These are phyloP conservation scores for Parapristionchus giblindavisi DNA, from an alignment of 2,888 invertebrate species.

Conservation along the genomic window DNA sequence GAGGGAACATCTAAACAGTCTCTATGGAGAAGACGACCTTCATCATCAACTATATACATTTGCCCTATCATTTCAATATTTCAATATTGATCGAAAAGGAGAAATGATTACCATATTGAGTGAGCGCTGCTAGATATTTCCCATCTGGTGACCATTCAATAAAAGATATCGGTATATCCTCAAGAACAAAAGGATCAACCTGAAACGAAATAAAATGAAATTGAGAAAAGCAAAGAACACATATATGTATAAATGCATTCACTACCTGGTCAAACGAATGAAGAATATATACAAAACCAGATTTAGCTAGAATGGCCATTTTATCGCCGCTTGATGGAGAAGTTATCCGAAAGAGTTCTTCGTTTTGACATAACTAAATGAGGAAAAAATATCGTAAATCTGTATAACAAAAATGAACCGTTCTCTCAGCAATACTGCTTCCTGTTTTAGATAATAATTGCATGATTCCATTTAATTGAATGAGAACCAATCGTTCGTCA, in stretches of 20 bases:
- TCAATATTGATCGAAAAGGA: background rate
- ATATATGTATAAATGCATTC: background rate
- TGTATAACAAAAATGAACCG: background rate
- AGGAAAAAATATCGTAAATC: background rate
- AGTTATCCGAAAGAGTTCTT: conserved; percentile 1
- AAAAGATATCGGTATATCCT: conserved; percentile 9
- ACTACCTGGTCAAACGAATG: conserved; percentile 47
- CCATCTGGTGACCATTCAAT: conserved; percentile 31
- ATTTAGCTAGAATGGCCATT: conserved; percentile 50
- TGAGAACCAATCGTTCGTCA: conserved; percentile 5
- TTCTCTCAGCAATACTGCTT: conserved; percentile 10
- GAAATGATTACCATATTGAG: background rate
- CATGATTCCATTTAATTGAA: background rate
- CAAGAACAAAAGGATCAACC: conserved; percentile 17
- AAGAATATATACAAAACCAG: conserved; percentile 48
- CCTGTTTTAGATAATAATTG: conserved; percentile 30
- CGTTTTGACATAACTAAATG: conserved; percentile 2
- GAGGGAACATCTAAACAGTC: conserved; percentile 1
- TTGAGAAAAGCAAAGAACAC: background rate
- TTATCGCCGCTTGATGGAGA: conserved; percentile 12
- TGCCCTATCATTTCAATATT: background rate
- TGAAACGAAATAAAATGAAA: background rate
- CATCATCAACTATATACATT: conserved; percentile 23
- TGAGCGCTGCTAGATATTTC: conserved; percentile 19
- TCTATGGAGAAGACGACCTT: conserved; percentile 21